Evolutionary conservation across 1,140 invertebrate species (phyloP), one percentile per base, ranked within the genome.

Genomic region (Drosophila elegans): DNA sequence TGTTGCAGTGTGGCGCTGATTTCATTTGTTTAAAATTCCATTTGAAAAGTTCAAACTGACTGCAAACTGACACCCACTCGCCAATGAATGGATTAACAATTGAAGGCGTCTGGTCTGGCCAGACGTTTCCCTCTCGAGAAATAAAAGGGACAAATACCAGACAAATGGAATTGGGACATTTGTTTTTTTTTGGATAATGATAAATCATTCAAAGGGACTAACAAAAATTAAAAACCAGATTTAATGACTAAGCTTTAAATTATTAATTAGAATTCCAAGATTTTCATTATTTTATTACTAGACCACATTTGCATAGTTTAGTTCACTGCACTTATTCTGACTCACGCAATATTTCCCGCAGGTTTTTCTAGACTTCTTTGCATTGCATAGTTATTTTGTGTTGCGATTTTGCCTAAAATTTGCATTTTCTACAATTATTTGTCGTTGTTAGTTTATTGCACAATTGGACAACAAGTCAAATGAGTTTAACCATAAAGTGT

Each of bases 391-490:
- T 60, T 7, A 55, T 9, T 13, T 56, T 51, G 13, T 21, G 32
- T 48, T 34, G 34, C 10, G 36, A 21, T 39, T 77, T 73, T 53
- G 32, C 45, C 44, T 63, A 25, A 34, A 78, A 85, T 85, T 86
- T 82, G 64, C 78, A 85, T 85, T 77, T 85, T 67, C 60, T 52
- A 60, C 79, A 81, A 71, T 77, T 78, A 74, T 78, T 81, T 69
- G 74, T 55, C 68, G 62, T 57, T 80, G 81, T 78, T 69, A 48
- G 73, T 78, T 74, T 77, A 84, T 85, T 81, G 81, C 69, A 66
- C 82, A 85, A 85, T 78, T 71, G 68, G 64, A 86, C 73, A 81
- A 76, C 80, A 84, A 84, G 81, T 85, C 74, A 60, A 84, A 76
- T 86, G 72, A 73, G 73, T 71, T 76, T 77, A 80, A 73, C 56